Percentiles rank a stretch among this genome's conserved stretches.
These are phyloP conservation scores for Brachypalpus laphriformis DNA, from an alignment of 2,888 invertebrate species.

Conservation along the genomic window DNA sequence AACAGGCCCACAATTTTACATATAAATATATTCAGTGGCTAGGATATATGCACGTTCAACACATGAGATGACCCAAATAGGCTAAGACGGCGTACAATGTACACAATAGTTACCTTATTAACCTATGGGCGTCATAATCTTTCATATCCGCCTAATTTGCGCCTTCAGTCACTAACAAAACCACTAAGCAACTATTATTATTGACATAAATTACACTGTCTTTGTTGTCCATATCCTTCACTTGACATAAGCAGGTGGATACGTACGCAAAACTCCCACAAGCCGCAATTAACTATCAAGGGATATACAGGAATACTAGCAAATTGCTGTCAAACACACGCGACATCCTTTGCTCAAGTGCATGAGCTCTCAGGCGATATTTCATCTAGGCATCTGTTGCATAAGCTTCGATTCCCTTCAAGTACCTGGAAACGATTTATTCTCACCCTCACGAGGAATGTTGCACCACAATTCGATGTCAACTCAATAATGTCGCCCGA, in stretches of 20 bases:
- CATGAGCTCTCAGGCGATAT: not conserved
- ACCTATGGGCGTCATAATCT: not conserved
- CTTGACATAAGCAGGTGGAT: slow-evolving; percentile 13
- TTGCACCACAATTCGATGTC: not conserved
- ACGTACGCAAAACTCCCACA: slow-evolving; percentile 36
- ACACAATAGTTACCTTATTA: not conserved
- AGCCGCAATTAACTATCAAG: slow-evolving; percentile 7
- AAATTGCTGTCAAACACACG: slow-evolving; percentile 60
- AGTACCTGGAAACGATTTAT: not conserved
- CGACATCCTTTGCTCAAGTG: slow-evolving; percentile 32
- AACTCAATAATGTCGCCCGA: not conserved
- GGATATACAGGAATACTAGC: slow-evolving; percentile 16
- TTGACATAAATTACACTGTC: not conserved
- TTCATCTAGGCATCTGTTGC: slow-evolving; percentile 27
- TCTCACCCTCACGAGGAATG: not conserved
- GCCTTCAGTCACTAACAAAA: not conserved
- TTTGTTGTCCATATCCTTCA: not conserved
- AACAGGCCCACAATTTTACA: too few species aligned
- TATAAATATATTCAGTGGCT: too few species aligned
- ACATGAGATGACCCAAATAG: too few species aligned
- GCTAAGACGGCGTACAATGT: too few species aligned
- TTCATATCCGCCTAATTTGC: not conserved
- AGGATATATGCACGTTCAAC: too few species aligned
- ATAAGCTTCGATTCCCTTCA: not conserved
- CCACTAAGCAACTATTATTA: not conserved